Evolutionary conservation across 2,888 invertebrate genomes (phyloP).

Genomic region (Ceratothoa steindachneri): DNA sequence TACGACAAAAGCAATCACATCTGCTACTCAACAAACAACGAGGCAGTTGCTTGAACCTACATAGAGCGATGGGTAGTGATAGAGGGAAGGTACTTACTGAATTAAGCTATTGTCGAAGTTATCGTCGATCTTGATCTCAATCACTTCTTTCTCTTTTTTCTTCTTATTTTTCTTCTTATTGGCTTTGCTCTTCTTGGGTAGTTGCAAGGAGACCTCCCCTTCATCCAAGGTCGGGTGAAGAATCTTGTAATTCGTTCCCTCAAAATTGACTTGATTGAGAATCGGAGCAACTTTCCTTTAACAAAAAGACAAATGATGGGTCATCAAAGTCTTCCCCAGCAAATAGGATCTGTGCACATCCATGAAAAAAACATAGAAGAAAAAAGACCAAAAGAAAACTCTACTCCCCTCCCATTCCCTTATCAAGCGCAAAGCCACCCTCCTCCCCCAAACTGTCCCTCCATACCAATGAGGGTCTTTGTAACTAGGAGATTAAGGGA

Average conservation of each 20-base stretch:
- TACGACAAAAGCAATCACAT: no score
- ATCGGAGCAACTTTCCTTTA: neutral
- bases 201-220: neutral
- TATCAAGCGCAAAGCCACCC: no score
- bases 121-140: slow-evolving; percentile 2
- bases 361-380: neutral
- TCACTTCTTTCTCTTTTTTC: slow-evolving; percentile 28
- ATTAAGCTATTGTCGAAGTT: neutral
- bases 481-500: no score
- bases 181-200: neutral
- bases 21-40: no score
- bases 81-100: no score
- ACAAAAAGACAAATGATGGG: no score
- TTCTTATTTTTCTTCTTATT: slow-evolving; percentile 13
- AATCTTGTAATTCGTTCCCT: neutral
- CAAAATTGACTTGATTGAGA: slow-evolving; percentile 1
- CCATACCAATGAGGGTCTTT: no score
- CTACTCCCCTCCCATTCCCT: neutral
- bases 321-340: no score
- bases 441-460: no score
- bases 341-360: no score
- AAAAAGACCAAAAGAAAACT: neutral
- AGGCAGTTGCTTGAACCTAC: no score
- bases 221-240: neutral
- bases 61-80: no score